Conservation (phyloP, 2,888 invertebrate genomes). For the Thysanoteuthis rhombus region DNA sequence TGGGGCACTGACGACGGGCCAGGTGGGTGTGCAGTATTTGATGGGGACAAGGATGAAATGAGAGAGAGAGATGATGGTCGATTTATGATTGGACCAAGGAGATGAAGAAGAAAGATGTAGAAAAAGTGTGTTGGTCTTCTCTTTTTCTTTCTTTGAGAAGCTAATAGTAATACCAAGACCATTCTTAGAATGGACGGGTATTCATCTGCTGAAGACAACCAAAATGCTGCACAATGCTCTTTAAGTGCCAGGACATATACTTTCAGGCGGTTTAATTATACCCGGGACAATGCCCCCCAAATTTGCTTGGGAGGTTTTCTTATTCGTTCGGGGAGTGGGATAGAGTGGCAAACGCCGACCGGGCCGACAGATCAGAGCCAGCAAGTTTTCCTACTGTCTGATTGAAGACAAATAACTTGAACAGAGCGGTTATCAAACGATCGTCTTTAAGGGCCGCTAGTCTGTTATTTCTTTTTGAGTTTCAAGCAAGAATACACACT, state of each 20-base stretch:
- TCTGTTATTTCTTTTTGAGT: conserved; percentile 21
- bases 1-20: background rate
- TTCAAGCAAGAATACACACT: conserved; percentile 12
- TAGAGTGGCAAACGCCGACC: background rate
- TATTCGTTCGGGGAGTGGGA: background rate
- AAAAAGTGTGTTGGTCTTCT: background rate
- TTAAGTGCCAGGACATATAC: conserved; percentile 28
- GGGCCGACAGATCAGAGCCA: conserved; percentile 19
- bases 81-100: background rate
- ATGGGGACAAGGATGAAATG: background rate
- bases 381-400: conserved; percentile 13
- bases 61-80: background rate
- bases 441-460: conserved; percentile 1
- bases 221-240: conserved; percentile 21
- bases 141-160: background rate
- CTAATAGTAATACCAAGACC: background rate
- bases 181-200: background rate
- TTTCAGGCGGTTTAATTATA: conserved; percentile 29
- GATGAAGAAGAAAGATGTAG: background rate
- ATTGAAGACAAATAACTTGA: conserved; percentile 24
- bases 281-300: conserved; percentile 19
- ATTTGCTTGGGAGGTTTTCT: conserved; percentile 17
- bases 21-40: background rate
- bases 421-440: background rate
- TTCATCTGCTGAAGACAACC: conserved; percentile 27